Evolutionary conservation across 2,888 invertebrate genomes (phyloP).

Genomic region (Trachelus iudaicus): DNA sequence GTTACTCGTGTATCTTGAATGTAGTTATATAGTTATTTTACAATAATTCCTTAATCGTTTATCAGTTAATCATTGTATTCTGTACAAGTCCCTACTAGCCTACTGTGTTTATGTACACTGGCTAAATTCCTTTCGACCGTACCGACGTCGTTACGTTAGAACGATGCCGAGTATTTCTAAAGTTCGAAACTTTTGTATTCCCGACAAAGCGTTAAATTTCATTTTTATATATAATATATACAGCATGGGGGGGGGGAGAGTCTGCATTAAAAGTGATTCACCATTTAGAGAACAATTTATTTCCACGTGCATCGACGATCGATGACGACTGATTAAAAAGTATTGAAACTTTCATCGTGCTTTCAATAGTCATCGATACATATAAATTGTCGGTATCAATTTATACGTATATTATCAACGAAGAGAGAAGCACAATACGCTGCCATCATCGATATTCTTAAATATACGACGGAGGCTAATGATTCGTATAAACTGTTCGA

Average conservation of each 20-base stretch:
- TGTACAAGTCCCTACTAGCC: conserved; percentile 57
- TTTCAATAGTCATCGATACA: neutral
- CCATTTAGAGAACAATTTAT: neutral
- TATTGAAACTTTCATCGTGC: neutral
- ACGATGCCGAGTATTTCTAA: neutral
- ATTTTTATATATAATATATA: conserved; percentile 4
- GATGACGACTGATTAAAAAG: neutral
- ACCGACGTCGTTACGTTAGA: neutral
- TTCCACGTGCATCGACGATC: neutral
- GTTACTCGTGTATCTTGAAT: conserved; percentile 36
- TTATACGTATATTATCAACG: neutral
- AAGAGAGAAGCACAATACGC: neutral
- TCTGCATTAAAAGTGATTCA: neutral
- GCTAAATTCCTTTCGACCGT: neutral
- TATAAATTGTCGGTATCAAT: neutral
- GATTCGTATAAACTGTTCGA: neutral
- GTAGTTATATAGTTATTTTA: conserved; percentile 41
- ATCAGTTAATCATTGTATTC: conserved; percentile 47
- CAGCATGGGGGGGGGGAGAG: neutral
- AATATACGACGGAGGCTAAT: neutral
- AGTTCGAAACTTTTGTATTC: neutral
- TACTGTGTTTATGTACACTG: conserved; percentile 27
- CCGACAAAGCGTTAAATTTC: neutral
- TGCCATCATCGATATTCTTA: neutral
- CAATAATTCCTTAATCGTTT: conserved; percentile 25